A percentile compares a stretch with the other conserved stretches of the same genome.
phyloP scores from a whole-genome alignment of 2,113 vertebrate genomes.

The Uropsilus gracilis region DNA sequence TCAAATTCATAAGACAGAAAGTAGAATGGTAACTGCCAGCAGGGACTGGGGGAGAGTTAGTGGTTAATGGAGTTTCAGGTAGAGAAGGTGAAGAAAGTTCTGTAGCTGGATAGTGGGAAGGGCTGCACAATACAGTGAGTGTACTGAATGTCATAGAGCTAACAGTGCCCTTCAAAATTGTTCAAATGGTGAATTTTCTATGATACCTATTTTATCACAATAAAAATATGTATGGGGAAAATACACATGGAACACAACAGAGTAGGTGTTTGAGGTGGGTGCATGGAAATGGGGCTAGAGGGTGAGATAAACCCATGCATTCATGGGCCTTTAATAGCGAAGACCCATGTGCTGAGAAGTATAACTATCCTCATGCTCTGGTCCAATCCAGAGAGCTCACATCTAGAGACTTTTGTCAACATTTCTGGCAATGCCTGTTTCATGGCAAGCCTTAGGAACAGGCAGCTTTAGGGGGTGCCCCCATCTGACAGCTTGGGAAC shows the following conservation, averaged over 20 bases:
- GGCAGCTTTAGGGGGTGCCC: fast-evolving
- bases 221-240: neutral
- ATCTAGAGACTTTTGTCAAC: neutral
- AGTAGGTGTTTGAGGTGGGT: neutral
- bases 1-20: neutral
- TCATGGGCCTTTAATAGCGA: neutral
- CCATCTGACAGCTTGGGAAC: neutral
- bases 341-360: neutral
- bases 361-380: neutral
- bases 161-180: neutral
- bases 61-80: neutral
- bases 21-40: neutral
- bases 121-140: neutral
- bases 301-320: neutral
- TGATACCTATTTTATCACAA: neutral
- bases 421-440: neutral
- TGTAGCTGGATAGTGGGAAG: neutral
- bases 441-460: neutral
- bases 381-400: neutral
- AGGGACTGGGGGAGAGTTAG: neutral
- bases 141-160: neutral
- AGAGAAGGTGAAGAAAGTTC: neutral
- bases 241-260: neutral
- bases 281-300: neutral
- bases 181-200: neutral